Percentiles rank a stretch among this genome's conserved stretches.
Evolutionary conservation across 2,113 vertebrate genomes (phyloP).

Genomic region (Syngnathus scovelli): DNA sequence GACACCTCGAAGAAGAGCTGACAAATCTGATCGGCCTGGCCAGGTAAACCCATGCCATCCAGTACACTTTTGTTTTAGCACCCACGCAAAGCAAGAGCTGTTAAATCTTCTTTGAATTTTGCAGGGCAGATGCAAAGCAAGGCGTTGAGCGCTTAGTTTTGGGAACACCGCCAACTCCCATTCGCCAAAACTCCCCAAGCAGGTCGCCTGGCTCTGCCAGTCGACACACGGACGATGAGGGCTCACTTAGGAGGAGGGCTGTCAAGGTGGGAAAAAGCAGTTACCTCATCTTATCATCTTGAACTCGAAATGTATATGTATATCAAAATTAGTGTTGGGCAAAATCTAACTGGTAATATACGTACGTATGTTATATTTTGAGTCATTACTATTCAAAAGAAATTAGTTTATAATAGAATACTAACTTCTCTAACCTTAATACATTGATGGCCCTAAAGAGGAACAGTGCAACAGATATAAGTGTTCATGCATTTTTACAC

Average conservation of each 20-base stretch:
- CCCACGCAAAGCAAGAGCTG: background rate
- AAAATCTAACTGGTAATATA: no score
- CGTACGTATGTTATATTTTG: no score
- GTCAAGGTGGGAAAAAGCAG: slow-evolving; percentile 66
- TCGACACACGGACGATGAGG: slow-evolving; percentile 68
- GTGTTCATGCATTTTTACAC: no score
- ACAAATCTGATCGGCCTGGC: slow-evolving; percentile 65
- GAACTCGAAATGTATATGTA: background rate
- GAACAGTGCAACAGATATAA: no score
- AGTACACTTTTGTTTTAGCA: background rate
- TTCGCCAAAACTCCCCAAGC: slow-evolving; percentile 64
- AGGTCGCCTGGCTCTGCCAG: slow-evolving; percentile 56
- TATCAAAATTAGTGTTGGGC: no score
- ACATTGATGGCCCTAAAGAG: no score
- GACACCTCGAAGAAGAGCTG: slow-evolving; percentile 82
- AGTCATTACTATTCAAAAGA: no score
- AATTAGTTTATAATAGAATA: no score
- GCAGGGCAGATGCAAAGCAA: slow-evolving; percentile 64
- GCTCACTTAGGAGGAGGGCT: slow-evolving; percentile 68
- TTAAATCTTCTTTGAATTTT: background rate
- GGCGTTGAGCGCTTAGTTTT: slow-evolving; percentile 70
- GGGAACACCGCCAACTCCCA: slow-evolving; percentile 64
- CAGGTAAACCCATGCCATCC: slow-evolving; percentile 57
- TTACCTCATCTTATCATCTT: background rate
- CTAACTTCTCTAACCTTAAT: no score